Conservation (phyloP, 2,888 invertebrate species). For the Campoplex capitator region DNA sequence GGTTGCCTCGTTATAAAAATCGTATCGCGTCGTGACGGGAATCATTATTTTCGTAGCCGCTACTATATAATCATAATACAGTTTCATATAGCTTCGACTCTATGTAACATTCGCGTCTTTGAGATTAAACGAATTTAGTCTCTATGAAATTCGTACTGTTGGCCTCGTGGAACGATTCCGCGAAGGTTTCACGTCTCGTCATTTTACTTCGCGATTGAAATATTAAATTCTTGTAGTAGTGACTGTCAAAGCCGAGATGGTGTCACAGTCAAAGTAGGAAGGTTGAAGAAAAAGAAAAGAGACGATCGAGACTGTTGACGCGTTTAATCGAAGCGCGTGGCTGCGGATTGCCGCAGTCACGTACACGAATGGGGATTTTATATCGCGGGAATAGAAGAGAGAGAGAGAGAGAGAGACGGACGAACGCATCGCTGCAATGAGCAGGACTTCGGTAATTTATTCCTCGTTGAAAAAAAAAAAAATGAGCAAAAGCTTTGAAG, state of each 20-base stretch:
- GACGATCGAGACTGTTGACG: neutral
- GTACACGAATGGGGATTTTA: constrained; percentile 58
- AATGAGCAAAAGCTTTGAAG: constrained; percentile 10
- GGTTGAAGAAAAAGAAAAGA: constrained; percentile 41
- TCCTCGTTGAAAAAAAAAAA: constrained; percentile 15
- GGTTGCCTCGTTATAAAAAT: constrained; percentile 53
- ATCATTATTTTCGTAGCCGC: constrained; percentile 40
- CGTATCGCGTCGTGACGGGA: constrained; percentile 53
- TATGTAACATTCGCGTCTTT: neutral
- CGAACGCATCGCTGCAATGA: neutral
- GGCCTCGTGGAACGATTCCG: constrained; percentile 74
- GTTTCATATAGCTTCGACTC: constrained; percentile 11
- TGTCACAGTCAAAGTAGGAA: constrained; percentile 51
- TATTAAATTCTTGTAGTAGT: constrained; percentile 47
- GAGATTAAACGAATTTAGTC: neutral
- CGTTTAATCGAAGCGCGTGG: constrained; percentile 62
- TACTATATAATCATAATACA: constrained; percentile 8
- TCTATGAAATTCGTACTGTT: constrained; percentile 70
- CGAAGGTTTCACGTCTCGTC: constrained; percentile 75
- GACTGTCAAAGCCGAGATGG: constrained; percentile 27
- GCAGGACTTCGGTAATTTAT: constrained; percentile 26
- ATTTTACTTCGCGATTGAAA: constrained; percentile 66
- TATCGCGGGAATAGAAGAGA: constrained; percentile 37
- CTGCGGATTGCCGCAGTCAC: constrained; percentile 61
- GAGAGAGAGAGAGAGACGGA: constrained; percentile 1